phyloP scores from a whole-genome alignment of 2,888 invertebrate genomes.

The Glaucopsyche alexis region DNA sequence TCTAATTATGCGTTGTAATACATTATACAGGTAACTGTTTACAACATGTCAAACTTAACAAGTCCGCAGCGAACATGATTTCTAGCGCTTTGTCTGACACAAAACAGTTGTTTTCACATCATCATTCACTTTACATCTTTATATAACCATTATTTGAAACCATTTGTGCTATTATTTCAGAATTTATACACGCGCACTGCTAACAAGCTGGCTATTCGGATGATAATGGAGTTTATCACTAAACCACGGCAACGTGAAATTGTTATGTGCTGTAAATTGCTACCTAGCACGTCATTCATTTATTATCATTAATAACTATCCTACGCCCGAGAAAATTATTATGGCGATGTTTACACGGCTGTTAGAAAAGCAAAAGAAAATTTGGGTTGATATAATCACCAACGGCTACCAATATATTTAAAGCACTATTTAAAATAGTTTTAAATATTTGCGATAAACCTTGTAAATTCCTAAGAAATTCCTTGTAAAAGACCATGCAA shows the following conservation, averaged over 20 bases:
- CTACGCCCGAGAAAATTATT: not conserved
- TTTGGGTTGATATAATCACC: conserved; percentile 10
- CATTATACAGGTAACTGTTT: not conserved
- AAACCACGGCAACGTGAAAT: conserved; percentile 23
- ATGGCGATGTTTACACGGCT: not conserved
- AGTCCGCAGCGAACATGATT: not conserved
- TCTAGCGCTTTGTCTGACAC: conserved; percentile 3
- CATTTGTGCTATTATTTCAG: conserved; percentile 18
- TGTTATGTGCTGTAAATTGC: conserved; percentile 23
- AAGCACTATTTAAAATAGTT: not conserved
- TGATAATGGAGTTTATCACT: conserved; percentile 29
- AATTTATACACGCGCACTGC: conserved; percentile 21
- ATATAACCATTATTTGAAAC: conserved; percentile 25
- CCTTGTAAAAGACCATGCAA: no score
- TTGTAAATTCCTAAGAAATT: not conserved
- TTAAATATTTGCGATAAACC: not conserved
- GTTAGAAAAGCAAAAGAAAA: conserved; percentile 5
- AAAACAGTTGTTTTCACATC: conserved; percentile 6
- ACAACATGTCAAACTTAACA: conserved; percentile 22
- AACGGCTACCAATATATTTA: not conserved
- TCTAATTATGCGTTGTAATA: not conserved
- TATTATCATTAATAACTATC: conserved; percentile 19
- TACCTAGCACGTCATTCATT: conserved; percentile 24
- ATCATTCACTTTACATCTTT: conserved; percentile 27
- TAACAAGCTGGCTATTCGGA: conserved; percentile 26